A percentile compares a stretch with the other conserved stretches of the same genome.
phyloP scores from a whole-genome alignment of 2,113 vertebrate species.

The Riparia riparia region DNA sequence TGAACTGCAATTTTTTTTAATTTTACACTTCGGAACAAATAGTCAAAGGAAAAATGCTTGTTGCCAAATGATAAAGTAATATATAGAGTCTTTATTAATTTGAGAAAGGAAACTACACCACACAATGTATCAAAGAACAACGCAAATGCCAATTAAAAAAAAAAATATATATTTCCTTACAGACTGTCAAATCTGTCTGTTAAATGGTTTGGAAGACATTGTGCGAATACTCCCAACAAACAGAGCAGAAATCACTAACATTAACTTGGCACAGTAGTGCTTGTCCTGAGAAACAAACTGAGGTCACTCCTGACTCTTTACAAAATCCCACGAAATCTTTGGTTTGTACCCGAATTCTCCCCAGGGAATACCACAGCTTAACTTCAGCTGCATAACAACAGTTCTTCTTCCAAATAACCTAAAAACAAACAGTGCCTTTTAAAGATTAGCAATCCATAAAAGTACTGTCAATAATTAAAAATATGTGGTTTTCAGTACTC shows the following conservation, averaged over 20 bases:
- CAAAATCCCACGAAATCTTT: slow-evolving; percentile 9
- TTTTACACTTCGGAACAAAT: neutral
- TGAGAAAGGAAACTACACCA: neutral
- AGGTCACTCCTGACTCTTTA: neutral
- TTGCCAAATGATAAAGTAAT: neutral
- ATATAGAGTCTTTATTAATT: neutral
- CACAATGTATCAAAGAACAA: neutral
- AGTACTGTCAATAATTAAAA: neutral
- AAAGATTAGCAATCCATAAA: neutral
- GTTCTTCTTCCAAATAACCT: neutral
- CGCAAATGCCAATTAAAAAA: neutral
- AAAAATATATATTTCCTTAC: neutral
- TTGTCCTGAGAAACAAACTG: neutral
- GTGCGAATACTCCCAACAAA: neutral
- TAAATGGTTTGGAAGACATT: neutral
- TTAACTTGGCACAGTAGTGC: neutral
- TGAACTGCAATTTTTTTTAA: neutral
- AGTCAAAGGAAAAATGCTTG: neutral
- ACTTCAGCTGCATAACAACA: neutral
- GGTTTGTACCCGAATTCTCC: neutral
- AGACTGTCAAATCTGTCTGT: neutral
- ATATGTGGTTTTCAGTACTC: neutral
- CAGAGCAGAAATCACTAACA: neutral
- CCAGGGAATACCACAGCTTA: neutral
- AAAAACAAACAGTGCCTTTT: neutral